These are phyloP conservation scores for Colossoma macropomum DNA, from an alignment of 2,113 vertebrate genomes.

Conservation along the genomic window DNA sequence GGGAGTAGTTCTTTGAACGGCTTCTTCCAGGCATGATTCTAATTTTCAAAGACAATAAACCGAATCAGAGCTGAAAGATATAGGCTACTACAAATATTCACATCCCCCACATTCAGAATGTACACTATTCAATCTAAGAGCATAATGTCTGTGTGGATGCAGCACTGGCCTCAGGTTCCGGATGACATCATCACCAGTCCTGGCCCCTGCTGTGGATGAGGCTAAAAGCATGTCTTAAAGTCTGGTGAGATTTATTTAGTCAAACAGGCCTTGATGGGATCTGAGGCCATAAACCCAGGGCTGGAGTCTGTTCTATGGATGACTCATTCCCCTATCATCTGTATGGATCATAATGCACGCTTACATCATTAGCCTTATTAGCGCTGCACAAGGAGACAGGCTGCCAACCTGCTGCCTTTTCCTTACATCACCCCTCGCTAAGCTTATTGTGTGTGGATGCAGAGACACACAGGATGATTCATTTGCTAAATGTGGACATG, in stretches of 20 bases:
- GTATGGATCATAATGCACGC: conserved; percentile 51
- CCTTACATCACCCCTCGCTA: conserved; percentile 40
- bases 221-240: conserved; percentile 51
- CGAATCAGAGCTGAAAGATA: conserved; percentile 40
- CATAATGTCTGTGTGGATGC: neutral
- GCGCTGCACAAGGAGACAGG: conserved; percentile 38
- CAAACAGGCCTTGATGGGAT: conserved; percentile 53
- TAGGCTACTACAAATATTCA: conserved; percentile 31
- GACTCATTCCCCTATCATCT: conserved; percentile 57
- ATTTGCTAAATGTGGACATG: conserved; percentile 6
- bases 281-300: conserved; percentile 45
- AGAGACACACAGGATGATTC: conserved; percentile 33
- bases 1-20: conserved; percentile 4
- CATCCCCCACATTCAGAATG: conserved; percentile 24
- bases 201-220: conserved; percentile 33
- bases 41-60: conserved; percentile 49
- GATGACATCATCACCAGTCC: conserved; percentile 37
- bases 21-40: conserved; percentile 50
- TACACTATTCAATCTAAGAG: conserved; percentile 24
- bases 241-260: conserved; percentile 54
- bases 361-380: conserved; percentile 58
- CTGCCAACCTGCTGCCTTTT: conserved; percentile 37
- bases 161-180: conserved; percentile 20
- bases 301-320: conserved; percentile 53
- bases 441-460: conserved; percentile 25